Conservation (phyloP, 2,888 invertebrate genomes). For the Tiliacea citrago region DNA sequence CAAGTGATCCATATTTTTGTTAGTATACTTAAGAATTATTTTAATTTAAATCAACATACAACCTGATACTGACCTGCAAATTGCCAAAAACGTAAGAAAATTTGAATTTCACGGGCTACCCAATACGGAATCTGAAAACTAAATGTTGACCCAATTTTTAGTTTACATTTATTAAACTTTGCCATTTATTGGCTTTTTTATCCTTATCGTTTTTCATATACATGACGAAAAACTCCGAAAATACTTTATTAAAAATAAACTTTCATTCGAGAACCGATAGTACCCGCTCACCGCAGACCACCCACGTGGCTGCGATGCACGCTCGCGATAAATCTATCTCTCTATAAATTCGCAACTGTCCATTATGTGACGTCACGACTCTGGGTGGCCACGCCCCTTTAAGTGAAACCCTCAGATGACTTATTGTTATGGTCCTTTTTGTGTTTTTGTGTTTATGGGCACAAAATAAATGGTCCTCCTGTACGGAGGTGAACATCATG, state of each 20-base stretch:
- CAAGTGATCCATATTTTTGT: no score
- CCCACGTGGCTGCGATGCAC: constrained; percentile 79
- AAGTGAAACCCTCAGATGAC: constrained; percentile 71
- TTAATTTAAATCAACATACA: no score
- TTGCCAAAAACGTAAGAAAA: no score
- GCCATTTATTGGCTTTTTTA: background rate
- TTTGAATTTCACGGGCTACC: no score
- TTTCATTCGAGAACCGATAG: constrained; percentile 57
- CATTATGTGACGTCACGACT: constrained; percentile 78
- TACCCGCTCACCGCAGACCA: constrained; percentile 67
- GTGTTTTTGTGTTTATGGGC: constrained; percentile 58
- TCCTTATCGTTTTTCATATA: background rate
- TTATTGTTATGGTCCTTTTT: constrained; percentile 66
- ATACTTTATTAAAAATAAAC: background rate
- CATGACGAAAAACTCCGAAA: background rate
- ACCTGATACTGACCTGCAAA: no score
- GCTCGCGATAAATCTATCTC: constrained; percentile 78
- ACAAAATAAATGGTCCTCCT: constrained; percentile 62
- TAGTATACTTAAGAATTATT: no score
- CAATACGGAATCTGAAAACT: background rate
- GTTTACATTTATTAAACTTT: background rate
- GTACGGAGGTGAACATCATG: constrained; percentile 62
- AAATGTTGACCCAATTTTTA: no score
- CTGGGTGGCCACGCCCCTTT: constrained; percentile 71
- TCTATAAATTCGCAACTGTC: constrained; percentile 74